Evolutionary conservation across 2,113 vertebrate genomes (phyloP), one percentile per base, ranked within the genome.

Genomic region (Sorex fumeus): DNA sequence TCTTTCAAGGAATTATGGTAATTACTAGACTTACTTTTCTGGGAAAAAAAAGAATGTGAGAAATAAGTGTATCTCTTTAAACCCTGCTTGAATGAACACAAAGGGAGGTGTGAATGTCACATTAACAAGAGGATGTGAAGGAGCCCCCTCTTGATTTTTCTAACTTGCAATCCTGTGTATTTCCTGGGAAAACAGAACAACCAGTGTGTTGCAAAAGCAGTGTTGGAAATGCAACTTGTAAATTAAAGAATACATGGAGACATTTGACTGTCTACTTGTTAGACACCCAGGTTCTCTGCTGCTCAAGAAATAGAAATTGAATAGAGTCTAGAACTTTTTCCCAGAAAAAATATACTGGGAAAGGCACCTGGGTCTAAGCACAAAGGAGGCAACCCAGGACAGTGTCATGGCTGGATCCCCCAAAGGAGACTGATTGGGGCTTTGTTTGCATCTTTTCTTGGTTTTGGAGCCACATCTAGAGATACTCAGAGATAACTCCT

Each of bases 31-130:
- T 77, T n/a, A n/a, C 60, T 87, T 88, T 88, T 8, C 47, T 57
- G 60, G 57, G 18, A 45, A 67, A 2, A 79, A 85, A 60, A 30
- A 80, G 57, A 34, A 12, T 19, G 13, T 71, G n/a, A 77, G 72
- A 71, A 62, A 40, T n/a, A 71, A 84, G 50, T 34, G 75, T 84
- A 53, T 89, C 50, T 40, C 32, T 79, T 78, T 90, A 72, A 85
- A 80, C 30, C 16, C 19, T 18, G 30, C 21, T 40, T 19, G 67
- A 67, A 67, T 15, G 43, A 85, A 67, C 34, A 67, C 30, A 60
- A 67, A 72, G 45, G 30, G 67, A 84, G 34, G 57, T 36, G 69
- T 36, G 76, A 36, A 71, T 21, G 75, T 45, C 28, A 60, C 23
- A 13, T 30, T 75, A 74, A 47, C 45, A 81, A 27, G 74, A 40